Base-by-base conservation (phyloP, 2,888 invertebrate genomes). In the Andrena flavipes region DNA sequence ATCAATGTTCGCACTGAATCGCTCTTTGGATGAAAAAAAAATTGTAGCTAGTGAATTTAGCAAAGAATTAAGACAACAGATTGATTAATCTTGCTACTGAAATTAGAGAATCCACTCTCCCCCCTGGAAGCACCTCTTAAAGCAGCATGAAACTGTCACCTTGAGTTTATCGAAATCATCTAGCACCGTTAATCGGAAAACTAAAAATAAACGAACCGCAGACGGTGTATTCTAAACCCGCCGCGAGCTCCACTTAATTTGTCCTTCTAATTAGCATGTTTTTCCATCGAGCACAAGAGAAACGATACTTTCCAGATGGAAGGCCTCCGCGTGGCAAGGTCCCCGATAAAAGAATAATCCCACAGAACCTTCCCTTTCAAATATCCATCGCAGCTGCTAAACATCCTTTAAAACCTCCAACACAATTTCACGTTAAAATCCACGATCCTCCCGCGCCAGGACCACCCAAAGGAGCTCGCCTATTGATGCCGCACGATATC, bases 181-280 rank as follows among this genome's bases (percentile, higher is more conserved):
- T 51, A 51, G n/a, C n/a, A 51, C n/a, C 20, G 20, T 51, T 51
- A 51, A 51, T 51, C 20, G 51, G 51, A 51, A 51, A 51, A 51
- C n/a, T 20, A 51, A 20, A 51, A 51, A 51, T n/a, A 23, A 56
- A 26, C 23, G 10, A 56, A 23, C 23, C 23, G 20, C 23, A 23
- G 23, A 56, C 20, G 56, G n/a, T 29, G n/a, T 33, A 8, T 10
- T 62, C 33, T 62, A 33, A 30, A 60, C 30, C 30, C 29, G 10
- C 23, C 56, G 33, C 8, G n/a, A 62, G 33, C 29, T 62, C 7
- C 35, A 20, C 20, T 20, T 35, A 62, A 62, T 33, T 60, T 10
- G 20, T 35, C 33, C 20, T 62, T 62, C 62, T 62, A 62, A 62
- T 33, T 29, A 20, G 7, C n/a, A n/a, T 20, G 62, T 35, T 35